Evolutionary conservation across 2,888 invertebrate genomes (phyloP).

Genomic region (Dioctria linearis): DNA sequence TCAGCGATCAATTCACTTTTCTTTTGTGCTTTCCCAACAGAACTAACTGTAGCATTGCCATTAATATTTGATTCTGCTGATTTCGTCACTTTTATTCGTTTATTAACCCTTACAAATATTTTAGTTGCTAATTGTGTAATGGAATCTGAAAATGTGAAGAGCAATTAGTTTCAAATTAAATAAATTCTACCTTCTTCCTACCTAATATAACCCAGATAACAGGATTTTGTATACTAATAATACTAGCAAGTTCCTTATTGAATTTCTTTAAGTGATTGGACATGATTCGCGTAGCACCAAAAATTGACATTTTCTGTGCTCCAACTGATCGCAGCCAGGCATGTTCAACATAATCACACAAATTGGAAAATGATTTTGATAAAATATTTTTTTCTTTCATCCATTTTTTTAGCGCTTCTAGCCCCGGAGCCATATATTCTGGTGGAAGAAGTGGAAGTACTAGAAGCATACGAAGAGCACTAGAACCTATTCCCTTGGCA

Average conservation of each 20-base stretch:
- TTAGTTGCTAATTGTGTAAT: constrained; percentile 62
- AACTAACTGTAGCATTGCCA: background rate
- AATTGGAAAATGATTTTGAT: constrained; percentile 55
- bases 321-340: constrained; percentile 62
- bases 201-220: constrained; percentile 62
- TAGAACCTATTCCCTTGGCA: constrained; percentile 61
- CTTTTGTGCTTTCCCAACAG: constrained; percentile 53
- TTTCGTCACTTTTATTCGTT: constrained; percentile 55
- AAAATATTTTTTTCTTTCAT: constrained; percentile 62
- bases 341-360: constrained; percentile 62
- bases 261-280: constrained; percentile 63
- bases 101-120: constrained; percentile 60
- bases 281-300: constrained; percentile 62
- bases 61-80: constrained; percentile 30
- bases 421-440: constrained; percentile 63
- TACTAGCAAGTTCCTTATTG: constrained; percentile 61
- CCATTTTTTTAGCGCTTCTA: constrained; percentile 63
- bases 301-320: constrained; percentile 64
- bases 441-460: constrained; percentile 63
- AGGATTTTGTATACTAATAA: constrained; percentile 59
- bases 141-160: constrained; percentile 58
- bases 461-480: constrained; percentile 62
- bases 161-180: background rate
- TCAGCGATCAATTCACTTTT: constrained; percentile 61
- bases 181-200: background rate